Evolutionary conservation across 2,113 vertebrate species (phyloP).

Genomic region (Spheniscus mendiculus): DNA sequence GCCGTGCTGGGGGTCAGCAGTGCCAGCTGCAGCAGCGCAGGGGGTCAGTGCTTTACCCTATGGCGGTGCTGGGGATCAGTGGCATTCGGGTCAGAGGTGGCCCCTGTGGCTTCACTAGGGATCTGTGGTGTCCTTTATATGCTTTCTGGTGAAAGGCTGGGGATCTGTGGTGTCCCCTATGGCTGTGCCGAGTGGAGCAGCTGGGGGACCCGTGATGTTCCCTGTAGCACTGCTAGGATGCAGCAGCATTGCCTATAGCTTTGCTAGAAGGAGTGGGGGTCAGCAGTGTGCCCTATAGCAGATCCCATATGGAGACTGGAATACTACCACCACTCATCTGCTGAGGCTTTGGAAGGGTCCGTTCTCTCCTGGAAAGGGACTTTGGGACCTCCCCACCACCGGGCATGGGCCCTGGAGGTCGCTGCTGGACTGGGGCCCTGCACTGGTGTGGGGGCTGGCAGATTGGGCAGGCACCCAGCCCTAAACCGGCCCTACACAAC

Average conservation of each 20-base stretch:
- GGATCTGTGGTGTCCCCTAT: accelerated
- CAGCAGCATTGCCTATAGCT: background rate
- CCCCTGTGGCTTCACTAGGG: accelerated
- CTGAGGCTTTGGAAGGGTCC: background rate
- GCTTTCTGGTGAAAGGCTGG: background rate
- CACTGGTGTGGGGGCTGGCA: background rate
- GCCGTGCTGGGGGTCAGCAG: background rate
- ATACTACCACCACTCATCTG: background rate
- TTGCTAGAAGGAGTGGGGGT: background rate
- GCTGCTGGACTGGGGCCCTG: background rate
- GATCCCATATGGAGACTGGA: background rate
- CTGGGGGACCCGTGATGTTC: background rate
- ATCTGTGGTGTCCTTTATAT: background rate
- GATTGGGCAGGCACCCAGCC: background rate
- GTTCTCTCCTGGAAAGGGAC: background rate
- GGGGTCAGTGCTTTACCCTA: background rate
- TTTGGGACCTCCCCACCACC: background rate
- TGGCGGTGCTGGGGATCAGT: background rate
- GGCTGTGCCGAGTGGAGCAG: accelerated
- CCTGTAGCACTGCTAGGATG: background rate
- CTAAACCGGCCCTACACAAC: background rate
- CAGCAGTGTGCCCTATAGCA: background rate
- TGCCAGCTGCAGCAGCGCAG: background rate
- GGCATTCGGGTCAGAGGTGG: too few relatives aligned
- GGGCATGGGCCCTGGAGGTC: accelerated